Evolutionary conservation across 1,140 invertebrate genomes (phyloP), one percentile per base, ranked within the genome.

Genomic region (Hypothenemus hampei): DNA sequence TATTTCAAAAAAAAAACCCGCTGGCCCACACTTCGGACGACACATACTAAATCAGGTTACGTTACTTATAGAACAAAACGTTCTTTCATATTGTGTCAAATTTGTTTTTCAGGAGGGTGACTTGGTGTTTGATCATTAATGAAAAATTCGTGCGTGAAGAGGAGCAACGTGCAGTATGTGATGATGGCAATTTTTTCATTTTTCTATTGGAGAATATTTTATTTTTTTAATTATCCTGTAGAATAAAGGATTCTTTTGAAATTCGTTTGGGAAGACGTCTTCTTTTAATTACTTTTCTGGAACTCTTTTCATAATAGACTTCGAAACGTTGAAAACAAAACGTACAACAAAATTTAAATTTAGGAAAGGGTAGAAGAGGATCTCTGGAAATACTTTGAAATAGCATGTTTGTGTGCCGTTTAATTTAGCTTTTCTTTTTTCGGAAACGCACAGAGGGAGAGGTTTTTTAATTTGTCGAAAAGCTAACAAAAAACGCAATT

Each of bases 401-500:
- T 16, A 45, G 29, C 51, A 47, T 54, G 51, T 54, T 54, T 54
- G 51, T 54, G 43, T 54, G 46, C 41, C 33, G 51, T 54, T 54
- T 54, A 47, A 47, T 46, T 54, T 54, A 11, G 43, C 44, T 54
- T 54, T 47, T 45, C 51, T 54, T 54, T 54, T 54, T 36, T 11
- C 6, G 45, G 22, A 16, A 39, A 21, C 6, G 3, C 19, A 26
- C 23, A 39, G 20, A 29, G 29, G 13, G 33, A 52, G 33, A 29
- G 26, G 37, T 15, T 54, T 54, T 54, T 54, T 54, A 54, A 54
- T 54, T 54, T 54, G 51, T 35, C 43, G 36, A 46, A 54, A 54
- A 54, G 51, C 51, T 54, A 54, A 54, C 51, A 54, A 47, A 54
- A 45, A 54, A 54, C 51, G 41, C 41, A 54, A 54, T 54, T 54